Evolutionary conservation across 2,888 invertebrate genomes (phyloP).

Genomic region (Andricus curvator): DNA sequence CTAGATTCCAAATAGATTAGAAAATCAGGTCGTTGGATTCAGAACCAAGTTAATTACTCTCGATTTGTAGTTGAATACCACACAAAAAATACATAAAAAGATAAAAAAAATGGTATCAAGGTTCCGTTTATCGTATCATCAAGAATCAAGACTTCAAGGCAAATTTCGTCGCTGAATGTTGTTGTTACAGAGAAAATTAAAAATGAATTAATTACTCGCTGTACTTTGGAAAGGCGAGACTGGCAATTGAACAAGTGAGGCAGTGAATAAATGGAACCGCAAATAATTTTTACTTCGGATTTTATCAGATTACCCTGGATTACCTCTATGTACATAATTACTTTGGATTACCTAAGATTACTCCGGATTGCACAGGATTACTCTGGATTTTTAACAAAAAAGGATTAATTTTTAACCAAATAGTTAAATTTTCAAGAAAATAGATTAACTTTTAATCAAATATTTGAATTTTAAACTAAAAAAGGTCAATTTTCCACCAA

Average conservation of each 20-base stretch:
- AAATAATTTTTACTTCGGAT: too few relatives aligned
- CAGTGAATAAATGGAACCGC: too few relatives aligned
- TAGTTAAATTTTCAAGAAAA: too few relatives aligned
- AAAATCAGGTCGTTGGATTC: not conserved
- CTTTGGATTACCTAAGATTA: too few relatives aligned
- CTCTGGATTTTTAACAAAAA: too few relatives aligned
- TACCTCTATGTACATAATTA: too few relatives aligned
- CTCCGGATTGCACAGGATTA: too few relatives aligned
- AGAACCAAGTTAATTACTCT: not conserved
- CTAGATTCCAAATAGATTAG: constrained; percentile 21
- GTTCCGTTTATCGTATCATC: not conserved
- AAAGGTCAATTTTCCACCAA: too few relatives aligned
- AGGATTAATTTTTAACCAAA: too few relatives aligned
- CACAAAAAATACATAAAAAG: not conserved
- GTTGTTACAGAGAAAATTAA: not conserved
- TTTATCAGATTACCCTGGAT: too few relatives aligned
- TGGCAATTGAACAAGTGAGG: constrained; percentile 10
- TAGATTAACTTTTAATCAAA: too few relatives aligned
- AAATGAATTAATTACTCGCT: not conserved
- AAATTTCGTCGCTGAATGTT: not conserved
- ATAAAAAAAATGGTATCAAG: not conserved
- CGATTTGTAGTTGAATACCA: not conserved
- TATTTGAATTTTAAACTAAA: too few relatives aligned
- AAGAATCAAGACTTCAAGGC: not conserved
- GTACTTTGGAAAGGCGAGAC: constrained; percentile 8